Conservation (phyloP, 1,140 invertebrate species). For the Listronotus oregonensis region DNA sequence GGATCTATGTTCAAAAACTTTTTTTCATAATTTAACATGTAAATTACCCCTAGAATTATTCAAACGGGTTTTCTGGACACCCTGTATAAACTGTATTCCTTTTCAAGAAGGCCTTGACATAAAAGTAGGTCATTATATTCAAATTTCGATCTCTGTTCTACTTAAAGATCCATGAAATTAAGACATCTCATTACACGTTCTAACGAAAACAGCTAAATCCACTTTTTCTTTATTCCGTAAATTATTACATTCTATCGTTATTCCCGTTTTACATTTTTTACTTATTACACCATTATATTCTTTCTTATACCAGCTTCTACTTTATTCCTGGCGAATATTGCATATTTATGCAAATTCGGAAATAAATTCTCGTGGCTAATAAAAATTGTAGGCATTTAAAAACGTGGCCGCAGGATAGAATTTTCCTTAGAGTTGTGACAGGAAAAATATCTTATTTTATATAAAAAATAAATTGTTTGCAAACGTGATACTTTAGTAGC, state of each 20-base stretch:
- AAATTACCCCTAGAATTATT: too few relatives aligned
- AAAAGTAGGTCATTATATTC: too few relatives aligned
- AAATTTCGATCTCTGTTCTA: not conserved
- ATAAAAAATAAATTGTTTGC: too few relatives aligned
- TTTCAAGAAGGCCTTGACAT: too few relatives aligned
- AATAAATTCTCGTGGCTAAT: slow-evolving; percentile 32
- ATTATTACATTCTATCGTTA: slow-evolving; percentile 21
- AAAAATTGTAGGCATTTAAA: slow-evolving; percentile 34
- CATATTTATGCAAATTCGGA: slow-evolving; percentile 37
- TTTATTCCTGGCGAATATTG: slow-evolving; percentile 32
- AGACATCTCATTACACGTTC: slow-evolving; percentile 10
- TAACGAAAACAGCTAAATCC: slow-evolving; percentile 5
- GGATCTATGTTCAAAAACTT: too few relatives aligned
- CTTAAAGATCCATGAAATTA: slow-evolving; percentile 10
- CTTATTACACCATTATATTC: slow-evolving; percentile 29
- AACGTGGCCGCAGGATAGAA: slow-evolving; percentile 18
- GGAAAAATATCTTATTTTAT: too few relatives aligned
- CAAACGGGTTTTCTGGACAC: too few relatives aligned
- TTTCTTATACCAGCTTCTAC: slow-evolving; percentile 21
- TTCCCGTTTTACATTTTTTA: slow-evolving; percentile 17
- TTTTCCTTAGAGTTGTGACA: not conserved
- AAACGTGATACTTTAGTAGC: too few relatives aligned
- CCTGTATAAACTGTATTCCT: too few relatives aligned
- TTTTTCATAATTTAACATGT: too few relatives aligned
- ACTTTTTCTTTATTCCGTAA: slow-evolving; percentile 5